phyloP scores from a whole-genome alignment of 2,797 vertebrate species.

The Distichodus sexfasciatus region DNA sequence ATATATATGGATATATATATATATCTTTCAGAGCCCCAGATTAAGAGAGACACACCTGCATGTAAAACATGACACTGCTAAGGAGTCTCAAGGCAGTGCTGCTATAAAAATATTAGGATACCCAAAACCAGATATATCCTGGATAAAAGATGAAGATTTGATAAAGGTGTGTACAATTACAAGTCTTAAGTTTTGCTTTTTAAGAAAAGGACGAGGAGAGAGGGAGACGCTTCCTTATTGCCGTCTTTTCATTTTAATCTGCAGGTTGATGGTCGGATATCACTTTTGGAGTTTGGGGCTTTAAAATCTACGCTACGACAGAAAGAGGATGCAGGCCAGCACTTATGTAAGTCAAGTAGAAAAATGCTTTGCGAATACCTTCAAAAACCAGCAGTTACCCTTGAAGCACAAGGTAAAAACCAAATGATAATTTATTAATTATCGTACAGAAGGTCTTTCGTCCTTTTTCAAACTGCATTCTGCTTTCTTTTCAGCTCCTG shows the following conservation, averaged over 20 bases:
- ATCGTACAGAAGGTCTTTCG: no score
- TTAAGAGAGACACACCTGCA: constrained; percentile 89
- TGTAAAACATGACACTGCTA: constrained; percentile 86
- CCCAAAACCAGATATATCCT: constrained; percentile 92
- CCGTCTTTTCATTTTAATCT: not conserved
- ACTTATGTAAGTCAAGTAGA: constrained; percentile 91
- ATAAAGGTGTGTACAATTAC: constrained; percentile 81
- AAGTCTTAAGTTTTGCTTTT: no score
- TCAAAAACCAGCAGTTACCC: constrained; percentile 85
- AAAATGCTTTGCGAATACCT: constrained; percentile 91
- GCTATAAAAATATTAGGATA: constrained; percentile 91
- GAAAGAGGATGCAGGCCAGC: constrained; percentile 91
- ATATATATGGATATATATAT: not conserved
- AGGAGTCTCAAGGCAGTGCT: constrained; percentile 91
- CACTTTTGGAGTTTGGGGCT: constrained; percentile 88
- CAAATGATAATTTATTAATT: no score
- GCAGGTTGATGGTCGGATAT: constrained; percentile 84
- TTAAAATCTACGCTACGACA: constrained; percentile 92
- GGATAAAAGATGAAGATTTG: constrained; percentile 91
- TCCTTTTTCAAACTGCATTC: not conserved
- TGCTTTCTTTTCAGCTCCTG: constrained; percentile 78
- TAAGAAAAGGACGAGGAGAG: no score
- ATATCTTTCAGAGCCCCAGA: constrained; percentile 85
- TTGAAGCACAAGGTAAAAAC: constrained; percentile 90
- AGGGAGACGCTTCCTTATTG: not conserved